Evolutionary conservation across 2,113 vertebrate species (phyloP).

Genomic region (Corydoras maculifer): DNA sequence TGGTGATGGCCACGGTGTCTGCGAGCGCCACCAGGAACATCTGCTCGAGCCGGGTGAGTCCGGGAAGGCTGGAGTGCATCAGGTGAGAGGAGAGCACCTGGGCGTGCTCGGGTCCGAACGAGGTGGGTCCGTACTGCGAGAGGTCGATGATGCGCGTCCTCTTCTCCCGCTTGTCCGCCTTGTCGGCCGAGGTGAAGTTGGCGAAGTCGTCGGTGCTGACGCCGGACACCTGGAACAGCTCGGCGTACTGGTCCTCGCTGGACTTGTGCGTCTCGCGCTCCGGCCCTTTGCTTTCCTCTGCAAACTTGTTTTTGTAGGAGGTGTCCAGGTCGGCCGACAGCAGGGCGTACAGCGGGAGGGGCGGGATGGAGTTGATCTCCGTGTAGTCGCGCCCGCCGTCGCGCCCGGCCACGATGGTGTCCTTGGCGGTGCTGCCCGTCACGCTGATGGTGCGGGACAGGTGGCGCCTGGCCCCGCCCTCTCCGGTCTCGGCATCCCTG

Average conservation of each 20-base stretch:
- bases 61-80: slow-evolving; percentile 96
- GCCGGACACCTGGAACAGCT: slow-evolving; percentile 83
- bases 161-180: slow-evolving; percentile 85
- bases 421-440: slow-evolving; percentile 94
- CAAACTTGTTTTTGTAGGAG: slow-evolving; percentile 67
- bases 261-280: slow-evolving; percentile 67
- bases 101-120: slow-evolving; percentile 92
- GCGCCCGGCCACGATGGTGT: slow-evolving; percentile 89
- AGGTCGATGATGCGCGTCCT: slow-evolving; percentile 94
- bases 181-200: slow-evolving; percentile 86
- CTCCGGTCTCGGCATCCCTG: slow-evolving; percentile 84
- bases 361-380: slow-evolving; percentile 95
- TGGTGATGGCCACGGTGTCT: slow-evolving; percentile 92
- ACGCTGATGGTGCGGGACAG: slow-evolving; percentile 96
- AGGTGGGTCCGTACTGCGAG: slow-evolving; percentile 90
- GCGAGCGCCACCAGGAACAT: slow-evolving; percentile 97
- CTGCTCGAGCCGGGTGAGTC: slow-evolving; percentile 92
- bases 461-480: slow-evolving; percentile 83
- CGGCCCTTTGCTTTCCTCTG: slow-evolving; percentile 72
- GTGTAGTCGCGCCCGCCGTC: slow-evolving; percentile 94
- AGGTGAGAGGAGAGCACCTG: slow-evolving; percentile 95
- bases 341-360: slow-evolving; percentile 81
- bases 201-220: slow-evolving; percentile 90
- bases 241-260: slow-evolving; percentile 82
- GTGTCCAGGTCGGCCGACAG: slow-evolving; percentile 88